A percentile compares a stretch with the other conserved stretches of the same genome.
Conservation (phyloP, 2,888 invertebrate genomes). For the Trichogramma dendrolimi region DNA sequence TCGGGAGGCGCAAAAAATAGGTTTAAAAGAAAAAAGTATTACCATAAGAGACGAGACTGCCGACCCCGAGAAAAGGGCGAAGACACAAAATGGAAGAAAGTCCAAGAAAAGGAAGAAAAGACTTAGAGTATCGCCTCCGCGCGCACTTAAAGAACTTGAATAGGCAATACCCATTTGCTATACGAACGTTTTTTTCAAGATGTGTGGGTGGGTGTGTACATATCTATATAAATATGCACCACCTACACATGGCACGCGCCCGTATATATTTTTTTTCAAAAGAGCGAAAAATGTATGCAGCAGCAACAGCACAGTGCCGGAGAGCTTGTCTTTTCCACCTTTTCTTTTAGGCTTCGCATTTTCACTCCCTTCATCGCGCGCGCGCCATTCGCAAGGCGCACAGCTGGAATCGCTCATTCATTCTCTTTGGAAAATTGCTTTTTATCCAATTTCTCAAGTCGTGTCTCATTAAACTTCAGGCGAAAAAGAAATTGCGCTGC, state of each 20-base stretch:
- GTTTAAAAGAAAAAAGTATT: neutral
- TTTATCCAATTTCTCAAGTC: conserved; percentile 51
- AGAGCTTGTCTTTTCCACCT: conserved; percentile 10
- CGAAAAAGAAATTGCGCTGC: conserved; percentile 42
- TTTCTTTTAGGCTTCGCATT: conserved; percentile 24
- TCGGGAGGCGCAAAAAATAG: conserved; percentile 5
- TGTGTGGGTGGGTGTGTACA: too few species aligned
- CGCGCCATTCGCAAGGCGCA: conserved; percentile 26
- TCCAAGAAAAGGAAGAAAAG: conserved; percentile 22
- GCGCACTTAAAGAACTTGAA: conserved; percentile 27
- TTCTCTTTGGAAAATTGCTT: conserved; percentile 48
- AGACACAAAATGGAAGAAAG: neutral
- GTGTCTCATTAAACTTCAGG: conserved; percentile 49
- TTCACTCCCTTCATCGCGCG: conserved; percentile 24
- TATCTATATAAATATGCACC: too few species aligned
- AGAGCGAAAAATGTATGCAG: conserved; percentile 8
- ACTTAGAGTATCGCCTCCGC: conserved; percentile 25
- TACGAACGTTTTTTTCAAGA: conserved; percentile 16
- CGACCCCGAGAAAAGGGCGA: neutral
- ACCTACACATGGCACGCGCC: too few species aligned
- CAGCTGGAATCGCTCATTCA: conserved; percentile 40
- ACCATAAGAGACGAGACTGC: neutral
- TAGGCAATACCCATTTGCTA: conserved; percentile 26
- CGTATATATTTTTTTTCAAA: conserved; percentile 6
- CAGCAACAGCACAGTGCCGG: neutral